Conservation (phyloP, 2,113 vertebrate species). For the Nansenia antarctica region DNA sequence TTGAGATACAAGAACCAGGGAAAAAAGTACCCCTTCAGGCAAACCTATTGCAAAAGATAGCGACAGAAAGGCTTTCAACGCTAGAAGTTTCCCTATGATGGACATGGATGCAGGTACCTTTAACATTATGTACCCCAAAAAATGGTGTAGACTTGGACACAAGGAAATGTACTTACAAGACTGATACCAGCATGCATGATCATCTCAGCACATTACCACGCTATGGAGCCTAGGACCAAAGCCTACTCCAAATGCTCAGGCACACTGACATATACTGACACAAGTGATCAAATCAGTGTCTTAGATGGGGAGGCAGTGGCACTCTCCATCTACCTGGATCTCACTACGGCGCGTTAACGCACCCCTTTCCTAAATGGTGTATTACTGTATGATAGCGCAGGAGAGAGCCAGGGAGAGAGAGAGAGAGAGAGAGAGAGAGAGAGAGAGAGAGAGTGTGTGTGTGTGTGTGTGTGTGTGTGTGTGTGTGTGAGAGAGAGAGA, state of each 20-base stretch:
- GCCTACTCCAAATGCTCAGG: constrained; percentile 32
- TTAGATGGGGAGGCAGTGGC: constrained; percentile 36
- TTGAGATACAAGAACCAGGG: constrained; percentile 23
- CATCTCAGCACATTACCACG: constrained; percentile 49
- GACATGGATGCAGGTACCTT: not conserved
- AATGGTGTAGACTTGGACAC: not conserved
- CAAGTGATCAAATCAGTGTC: constrained; percentile 29
- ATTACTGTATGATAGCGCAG: constrained; percentile 36
- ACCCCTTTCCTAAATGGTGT: constrained; percentile 30
- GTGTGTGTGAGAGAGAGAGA: constrained; percentile 20
- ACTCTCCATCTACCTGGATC: constrained; percentile 58
- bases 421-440: no score
- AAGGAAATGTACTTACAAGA: constrained; percentile 26
- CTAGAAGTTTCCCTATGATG: not conserved
- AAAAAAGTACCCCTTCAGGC: constrained; percentile 33
- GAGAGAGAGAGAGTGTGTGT: no score
- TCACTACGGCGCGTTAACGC: constrained; percentile 48
- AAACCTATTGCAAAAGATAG: not conserved
- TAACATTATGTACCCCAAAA: no score
- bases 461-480: constrained; percentile 23
- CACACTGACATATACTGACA: constrained; percentile 30
- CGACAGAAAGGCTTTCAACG: constrained; percentile 11
- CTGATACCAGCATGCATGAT: constrained; percentile 45
- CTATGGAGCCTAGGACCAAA: constrained; percentile 60
- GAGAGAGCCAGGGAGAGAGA: no score